These are phyloP conservation scores for Xestobium rufovillosum DNA, from an alignment of 2,888 invertebrate genomes.

Conservation along the genomic window DNA sequence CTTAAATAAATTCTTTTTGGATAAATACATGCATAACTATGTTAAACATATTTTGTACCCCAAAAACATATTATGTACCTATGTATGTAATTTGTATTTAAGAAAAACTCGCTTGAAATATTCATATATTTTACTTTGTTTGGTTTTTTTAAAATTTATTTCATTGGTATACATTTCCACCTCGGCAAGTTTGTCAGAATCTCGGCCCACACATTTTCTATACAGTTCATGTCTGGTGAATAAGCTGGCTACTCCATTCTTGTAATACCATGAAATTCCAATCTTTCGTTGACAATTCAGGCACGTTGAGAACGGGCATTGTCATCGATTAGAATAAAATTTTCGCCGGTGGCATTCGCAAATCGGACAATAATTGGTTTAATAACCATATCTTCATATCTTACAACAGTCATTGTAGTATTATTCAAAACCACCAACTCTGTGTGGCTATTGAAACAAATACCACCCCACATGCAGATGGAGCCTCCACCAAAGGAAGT, in stretches of 20 bases:
- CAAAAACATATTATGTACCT: too few relatives aligned
- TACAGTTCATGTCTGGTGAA: conserved; percentile 3
- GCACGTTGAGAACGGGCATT: neutral
- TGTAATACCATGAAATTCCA: neutral
- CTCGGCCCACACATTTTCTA: conserved; percentile 1
- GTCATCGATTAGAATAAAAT: neutral
- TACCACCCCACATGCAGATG: conserved; percentile 2
- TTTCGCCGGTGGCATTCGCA: neutral
- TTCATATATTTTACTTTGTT: too few relatives aligned
- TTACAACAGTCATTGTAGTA: neutral
- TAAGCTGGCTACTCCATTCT: neutral
- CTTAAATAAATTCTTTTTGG: too few relatives aligned
- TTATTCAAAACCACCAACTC: conserved; percentile 3
- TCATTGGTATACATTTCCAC: too few relatives aligned
- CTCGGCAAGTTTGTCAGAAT: too few relatives aligned
- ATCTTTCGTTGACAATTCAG: neutral
- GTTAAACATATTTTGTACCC: too few relatives aligned
- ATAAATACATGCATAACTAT: too few relatives aligned
- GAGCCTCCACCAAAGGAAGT: conserved; percentile 4
- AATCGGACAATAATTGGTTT: conserved; percentile 1
- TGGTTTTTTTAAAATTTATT: too few relatives aligned
- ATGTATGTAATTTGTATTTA: too few relatives aligned
- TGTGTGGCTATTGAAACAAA: conserved; percentile 7
- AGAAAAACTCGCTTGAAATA: too few relatives aligned
- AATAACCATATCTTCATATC: neutral